Evolutionary conservation across 1,140 invertebrate genomes (phyloP).

Genomic region (Zaprionus vittiger): DNA sequence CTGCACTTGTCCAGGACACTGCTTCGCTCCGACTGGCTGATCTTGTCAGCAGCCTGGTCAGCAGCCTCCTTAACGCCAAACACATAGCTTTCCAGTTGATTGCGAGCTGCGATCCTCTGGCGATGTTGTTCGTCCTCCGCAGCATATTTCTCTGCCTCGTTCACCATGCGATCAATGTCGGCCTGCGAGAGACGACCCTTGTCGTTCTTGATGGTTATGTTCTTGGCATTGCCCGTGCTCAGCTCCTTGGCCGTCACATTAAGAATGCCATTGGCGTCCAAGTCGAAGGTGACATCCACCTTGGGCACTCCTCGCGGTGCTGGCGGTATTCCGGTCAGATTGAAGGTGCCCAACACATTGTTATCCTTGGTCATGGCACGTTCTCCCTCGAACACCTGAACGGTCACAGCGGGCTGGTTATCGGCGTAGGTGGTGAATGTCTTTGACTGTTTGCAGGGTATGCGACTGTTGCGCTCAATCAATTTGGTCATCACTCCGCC

Average conservation of each 20-base stretch:
- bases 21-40: slow-evolving; percentile 43
- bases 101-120: slow-evolving; percentile 87
- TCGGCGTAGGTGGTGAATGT: slow-evolving; percentile 88
- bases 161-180: slow-evolving; percentile 91
- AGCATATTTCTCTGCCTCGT: slow-evolving; percentile 87
- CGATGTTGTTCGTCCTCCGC: slow-evolving; percentile 89
- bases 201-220: slow-evolving; percentile 94
- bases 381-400: slow-evolving; percentile 89
- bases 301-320: slow-evolving; percentile 92
- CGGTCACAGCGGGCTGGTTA: slow-evolving; percentile 89
- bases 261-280: slow-evolving; percentile 87
- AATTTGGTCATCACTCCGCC: slow-evolving; percentile 88
- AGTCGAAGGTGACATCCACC: slow-evolving; percentile 88
- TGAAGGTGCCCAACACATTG: slow-evolving; percentile 91
- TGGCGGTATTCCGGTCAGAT: slow-evolving; percentile 92
- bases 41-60: slow-evolving; percentile 85
- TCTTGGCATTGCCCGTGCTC: slow-evolving; percentile 86
- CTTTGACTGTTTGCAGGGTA: slow-evolving; percentile 88
- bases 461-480: slow-evolving; percentile 87
- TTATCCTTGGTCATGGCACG: slow-evolving; percentile 90
- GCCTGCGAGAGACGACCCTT: slow-evolving; percentile 92
- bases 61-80: slow-evolving; percentile 88
- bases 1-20: slow-evolving; percentile 85
- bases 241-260: slow-evolving; percentile 87
- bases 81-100: slow-evolving; percentile 89